A percentile compares a stretch with the other conserved stretches of the same genome.
Conservation (phyloP, 2,888 invertebrate genomes). For the Coronaproctus castanopsis region DNA sequence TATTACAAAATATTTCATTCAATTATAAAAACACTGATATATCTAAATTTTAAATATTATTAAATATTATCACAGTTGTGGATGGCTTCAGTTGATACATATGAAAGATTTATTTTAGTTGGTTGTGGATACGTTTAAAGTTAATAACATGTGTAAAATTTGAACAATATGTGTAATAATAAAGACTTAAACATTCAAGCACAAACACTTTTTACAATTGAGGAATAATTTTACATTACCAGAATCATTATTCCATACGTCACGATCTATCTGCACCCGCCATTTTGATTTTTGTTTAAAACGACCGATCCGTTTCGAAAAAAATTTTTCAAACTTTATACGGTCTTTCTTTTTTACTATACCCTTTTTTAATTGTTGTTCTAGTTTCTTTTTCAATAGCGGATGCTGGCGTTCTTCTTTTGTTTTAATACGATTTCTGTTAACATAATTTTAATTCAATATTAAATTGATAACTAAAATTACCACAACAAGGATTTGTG, state of each 20-base stretch:
- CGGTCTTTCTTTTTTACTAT: slow-evolving; percentile 33
- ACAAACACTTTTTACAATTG: too few species aligned
- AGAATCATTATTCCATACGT: slow-evolving; percentile 46
- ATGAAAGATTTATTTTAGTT: too few species aligned
- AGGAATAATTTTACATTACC: slow-evolving; percentile 23
- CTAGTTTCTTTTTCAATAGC: slow-evolving; percentile 30
- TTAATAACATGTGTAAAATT: too few species aligned
- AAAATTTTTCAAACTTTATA: slow-evolving; percentile 4
- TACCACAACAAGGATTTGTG: too few species aligned
- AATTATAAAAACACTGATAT: slow-evolving; percentile 8
- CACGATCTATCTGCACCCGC: slow-evolving; percentile 32
- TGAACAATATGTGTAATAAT: too few species aligned
- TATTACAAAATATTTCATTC: too few species aligned
- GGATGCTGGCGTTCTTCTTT: slow-evolving; percentile 35
- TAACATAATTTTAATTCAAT: slow-evolving; percentile 8
- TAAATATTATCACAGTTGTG: too few species aligned
- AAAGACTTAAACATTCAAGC: too few species aligned
- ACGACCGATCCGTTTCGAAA: slow-evolving; percentile 2
- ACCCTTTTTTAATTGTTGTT: slow-evolving; percentile 30
- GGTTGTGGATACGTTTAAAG: too few species aligned
- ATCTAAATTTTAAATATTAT: too few species aligned
- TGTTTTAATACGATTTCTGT: slow-evolving; percentile 35
- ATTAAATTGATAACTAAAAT: too few species aligned
- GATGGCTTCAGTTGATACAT: too few species aligned
- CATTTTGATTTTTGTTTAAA: slow-evolving; percentile 21